phyloP scores from a whole-genome alignment of 2,797 vertebrate genomes.

The Phrynocephalus forsythii region DNA sequence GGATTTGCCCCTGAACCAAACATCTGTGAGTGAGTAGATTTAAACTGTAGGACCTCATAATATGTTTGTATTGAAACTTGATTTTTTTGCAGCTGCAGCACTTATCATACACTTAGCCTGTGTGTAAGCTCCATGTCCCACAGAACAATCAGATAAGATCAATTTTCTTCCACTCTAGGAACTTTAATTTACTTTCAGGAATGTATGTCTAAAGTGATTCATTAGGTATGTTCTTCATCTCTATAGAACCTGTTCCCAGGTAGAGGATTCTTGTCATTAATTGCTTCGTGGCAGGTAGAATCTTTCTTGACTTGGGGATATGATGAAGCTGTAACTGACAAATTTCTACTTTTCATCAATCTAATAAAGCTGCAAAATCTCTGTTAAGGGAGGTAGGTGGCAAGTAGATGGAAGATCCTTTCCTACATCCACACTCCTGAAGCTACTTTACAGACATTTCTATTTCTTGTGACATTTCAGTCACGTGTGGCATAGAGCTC shows the following conservation, averaged over 20 bases:
- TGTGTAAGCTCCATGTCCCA: background rate
- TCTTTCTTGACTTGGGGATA: background rate
- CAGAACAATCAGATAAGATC: background rate
- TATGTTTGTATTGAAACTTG: background rate
- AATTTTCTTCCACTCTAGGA: background rate
- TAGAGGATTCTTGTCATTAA: background rate
- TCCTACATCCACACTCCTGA: background rate
- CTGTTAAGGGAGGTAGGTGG: background rate
- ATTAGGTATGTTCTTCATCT: background rate
- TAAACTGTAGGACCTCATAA: background rate
- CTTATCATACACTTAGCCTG: background rate
- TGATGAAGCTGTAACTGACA: background rate
- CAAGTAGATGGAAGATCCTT: background rate
- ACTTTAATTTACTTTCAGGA: background rate
- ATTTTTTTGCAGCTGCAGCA: background rate
- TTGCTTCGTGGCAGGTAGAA: background rate
- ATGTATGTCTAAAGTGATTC: background rate
- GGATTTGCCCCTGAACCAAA: background rate
- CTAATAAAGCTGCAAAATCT: slow-evolving; percentile 57
- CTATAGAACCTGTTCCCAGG: background rate
- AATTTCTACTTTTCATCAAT: slow-evolving; percentile 50
- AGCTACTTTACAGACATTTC: background rate
- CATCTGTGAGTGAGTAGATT: background rate
- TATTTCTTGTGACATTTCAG: background rate
- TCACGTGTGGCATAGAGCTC: background rate